phyloP scores from a whole-genome alignment of 1,140 invertebrate species.

The Drosophila repletoides region DNA sequence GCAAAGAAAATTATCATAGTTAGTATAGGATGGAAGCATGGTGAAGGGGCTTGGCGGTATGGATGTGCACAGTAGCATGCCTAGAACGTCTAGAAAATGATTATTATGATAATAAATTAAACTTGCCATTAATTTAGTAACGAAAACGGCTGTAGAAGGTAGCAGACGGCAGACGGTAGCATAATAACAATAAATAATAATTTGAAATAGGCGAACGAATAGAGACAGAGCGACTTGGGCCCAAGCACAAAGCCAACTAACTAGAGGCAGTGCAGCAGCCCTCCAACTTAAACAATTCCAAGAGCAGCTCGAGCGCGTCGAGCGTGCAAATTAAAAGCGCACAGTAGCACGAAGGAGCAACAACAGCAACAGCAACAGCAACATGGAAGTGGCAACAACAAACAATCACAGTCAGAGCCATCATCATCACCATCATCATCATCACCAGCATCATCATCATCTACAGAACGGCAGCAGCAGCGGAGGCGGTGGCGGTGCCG shows the following conservation, averaged over 20 bases:
- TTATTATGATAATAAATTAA: slow-evolving; percentile 82
- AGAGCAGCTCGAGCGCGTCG: slow-evolving; percentile 64
- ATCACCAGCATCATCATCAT: slow-evolving; percentile 56
- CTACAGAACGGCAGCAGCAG: slow-evolving; percentile 1
- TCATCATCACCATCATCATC: slow-evolving; percentile 61
- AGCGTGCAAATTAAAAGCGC: slow-evolving; percentile 80
- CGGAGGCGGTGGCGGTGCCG: slow-evolving; percentile 4
- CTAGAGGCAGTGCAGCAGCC: slow-evolving; percentile 31
- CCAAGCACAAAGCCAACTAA: slow-evolving; percentile 13
- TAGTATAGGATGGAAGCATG: slow-evolving; percentile 4
- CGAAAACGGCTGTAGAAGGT: slow-evolving; percentile 47
- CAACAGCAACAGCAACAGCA: slow-evolving; percentile 46
- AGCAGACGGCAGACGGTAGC: slow-evolving; percentile 48
- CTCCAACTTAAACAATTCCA: slow-evolving; percentile 14
- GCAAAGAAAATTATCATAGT: slow-evolving; percentile 60
- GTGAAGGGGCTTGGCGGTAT: not conserved
- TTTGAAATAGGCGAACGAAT: slow-evolving; percentile 72
- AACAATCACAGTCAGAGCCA: slow-evolving; percentile 76
- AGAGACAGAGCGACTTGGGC: slow-evolving; percentile 21
- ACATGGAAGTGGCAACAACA: slow-evolving; percentile 80
- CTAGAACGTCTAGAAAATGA: slow-evolving; percentile 75
- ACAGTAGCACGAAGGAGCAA: slow-evolving; percentile 63
- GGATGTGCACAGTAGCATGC: slow-evolving; percentile 53
- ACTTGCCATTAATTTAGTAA: slow-evolving; percentile 81
- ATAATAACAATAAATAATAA: slow-evolving; percentile 80